Evolutionary conservation across 2,888 invertebrate genomes (phyloP), one percentile per base, ranked within the genome.

Genomic region (Balanococcus diminutus): DNA sequence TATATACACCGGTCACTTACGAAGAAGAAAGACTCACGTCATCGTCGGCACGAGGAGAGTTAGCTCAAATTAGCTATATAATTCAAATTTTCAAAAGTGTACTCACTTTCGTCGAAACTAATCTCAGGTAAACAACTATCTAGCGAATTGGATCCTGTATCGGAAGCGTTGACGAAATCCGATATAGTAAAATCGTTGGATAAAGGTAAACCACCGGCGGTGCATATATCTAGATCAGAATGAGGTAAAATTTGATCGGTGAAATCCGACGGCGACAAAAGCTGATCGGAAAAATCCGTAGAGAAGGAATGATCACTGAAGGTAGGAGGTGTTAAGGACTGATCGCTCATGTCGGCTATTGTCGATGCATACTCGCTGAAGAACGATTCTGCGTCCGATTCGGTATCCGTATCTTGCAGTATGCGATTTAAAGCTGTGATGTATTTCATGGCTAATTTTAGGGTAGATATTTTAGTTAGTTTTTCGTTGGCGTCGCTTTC

Each of bases 381-480:
- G 28, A 84, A 86, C 36, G 84, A 75, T 85, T 85, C 85, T 0
- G 25, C 79, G 79, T 85, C 85, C 5, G 86, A 82, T 67, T 81
- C 75, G 39, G 42, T 32, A 46, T 51, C 82, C 32, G 92, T 90
- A 88, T 91, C 89, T 81, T 89, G 89, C 87, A 95, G 90, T 0
- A 94, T 93, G 0, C 93, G 91, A n/a, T 93, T 93, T 83, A 97
- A 90, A 16, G 95, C 93, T 14, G 93, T 91, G 88, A 97, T 97
- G 89, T 97, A 97, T 89, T 94, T 94, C 95, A 97, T 95, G 31
- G 97, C 97, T 87, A 96, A 91, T 46, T 96, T 91, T 81, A 97
- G 90, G 0, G 96, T 96, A 4, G 96, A 96, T 88, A 97, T 97
- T 91, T 97, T 97, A 81, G 97, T 97, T 87, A 96, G 91, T 90